Base-by-base conservation (phyloP, 1,140 invertebrate species). In the Cydia fagiglandana region DNA sequence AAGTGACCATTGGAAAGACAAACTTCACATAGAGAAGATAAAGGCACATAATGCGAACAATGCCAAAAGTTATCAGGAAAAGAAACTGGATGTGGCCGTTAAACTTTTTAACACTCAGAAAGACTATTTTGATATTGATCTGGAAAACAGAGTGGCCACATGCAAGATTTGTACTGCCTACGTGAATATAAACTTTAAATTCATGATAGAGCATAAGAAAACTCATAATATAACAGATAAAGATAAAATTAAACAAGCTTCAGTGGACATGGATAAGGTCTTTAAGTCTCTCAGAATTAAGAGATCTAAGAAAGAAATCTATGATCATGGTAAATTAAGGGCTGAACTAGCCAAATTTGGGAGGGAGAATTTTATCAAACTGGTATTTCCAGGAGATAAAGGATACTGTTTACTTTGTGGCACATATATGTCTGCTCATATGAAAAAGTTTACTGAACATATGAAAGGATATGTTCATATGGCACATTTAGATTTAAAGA, bases 291-390 rank as follows among this genome's bases (percentile, higher is more conserved):
- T 73, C 47, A 45, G 76, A 24, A 38, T 20, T 38, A 30, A 76
- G 7, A 73, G 41, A 64, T 76, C 13, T 64, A 68, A 45, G 20
- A 53, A 28, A 41, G 76, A 76, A 64, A 30, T 79, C 5, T 41
- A 61, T n/a, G 87, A 90, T 66, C 77, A 84, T 74, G 87, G 87
- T 1, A 86, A 87, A 47, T 64, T 75, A n/a, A 83, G 85, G 64
- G 73, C 79, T 2, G 80, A 87, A 66, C 41, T 90, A 9, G 76
- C 81, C 2, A 47, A 74, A 47, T 90, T 84, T 80, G 88, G 87
- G 0, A 88, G 75, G 66, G 56, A 80, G 2, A 77, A 89, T 74
- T 83, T 70, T 30, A 87, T 90, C 64, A 89, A 79, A 73, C 75
- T 90, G 17, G 86, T 85, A 68, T 61, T 68, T 38, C 83, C 82